A percentile compares a stretch with the other conserved stretches of the same genome.
phyloP scores from a whole-genome alignment of 2,888 invertebrate species.

The Altica lythri region DNA sequence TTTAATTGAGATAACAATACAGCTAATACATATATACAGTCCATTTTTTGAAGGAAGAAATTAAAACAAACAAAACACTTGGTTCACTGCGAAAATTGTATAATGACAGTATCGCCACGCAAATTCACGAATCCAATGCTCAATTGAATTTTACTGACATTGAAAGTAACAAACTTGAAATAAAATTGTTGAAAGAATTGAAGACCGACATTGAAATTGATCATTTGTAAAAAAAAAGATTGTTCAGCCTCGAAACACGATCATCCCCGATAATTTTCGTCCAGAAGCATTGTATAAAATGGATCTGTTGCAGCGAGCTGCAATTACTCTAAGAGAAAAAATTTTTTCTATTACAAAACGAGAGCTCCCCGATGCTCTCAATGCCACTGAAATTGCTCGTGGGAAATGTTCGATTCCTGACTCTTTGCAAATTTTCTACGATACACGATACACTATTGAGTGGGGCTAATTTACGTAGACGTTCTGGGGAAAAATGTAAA shows the following conservation, averaged over 20 bases:
- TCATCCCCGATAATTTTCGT: constrained; percentile 9
- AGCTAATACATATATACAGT: no score
- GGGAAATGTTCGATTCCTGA: constrained; percentile 11
- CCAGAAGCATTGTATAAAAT: constrained; percentile 12
- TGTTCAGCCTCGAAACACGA: constrained; percentile 4
- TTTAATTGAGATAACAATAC: no score
- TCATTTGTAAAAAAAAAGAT: constrained; percentile 2
- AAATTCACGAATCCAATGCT: neutral
- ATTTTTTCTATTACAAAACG: constrained; percentile 14
- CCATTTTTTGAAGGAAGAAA: no score
- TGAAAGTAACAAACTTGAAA: neutral
- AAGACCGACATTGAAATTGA: neutral
- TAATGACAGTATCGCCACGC: neutral
- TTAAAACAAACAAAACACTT: no score
- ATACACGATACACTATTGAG: constrained; percentile 9
- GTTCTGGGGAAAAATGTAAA: constrained; percentile 4
- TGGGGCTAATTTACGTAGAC: constrained; percentile 9
- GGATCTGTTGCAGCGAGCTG: constrained; percentile 9
- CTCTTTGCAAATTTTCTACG: constrained; percentile 4
- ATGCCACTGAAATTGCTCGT: neutral
- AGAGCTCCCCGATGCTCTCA: constrained; percentile 6
- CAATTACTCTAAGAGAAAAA: constrained; percentile 11
- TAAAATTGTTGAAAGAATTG: neutral
- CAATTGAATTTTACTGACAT: neutral
- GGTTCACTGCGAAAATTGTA: neutral